phyloP scores from a whole-genome alignment of 2,113 vertebrate species.

The Candoia aspera region DNA sequence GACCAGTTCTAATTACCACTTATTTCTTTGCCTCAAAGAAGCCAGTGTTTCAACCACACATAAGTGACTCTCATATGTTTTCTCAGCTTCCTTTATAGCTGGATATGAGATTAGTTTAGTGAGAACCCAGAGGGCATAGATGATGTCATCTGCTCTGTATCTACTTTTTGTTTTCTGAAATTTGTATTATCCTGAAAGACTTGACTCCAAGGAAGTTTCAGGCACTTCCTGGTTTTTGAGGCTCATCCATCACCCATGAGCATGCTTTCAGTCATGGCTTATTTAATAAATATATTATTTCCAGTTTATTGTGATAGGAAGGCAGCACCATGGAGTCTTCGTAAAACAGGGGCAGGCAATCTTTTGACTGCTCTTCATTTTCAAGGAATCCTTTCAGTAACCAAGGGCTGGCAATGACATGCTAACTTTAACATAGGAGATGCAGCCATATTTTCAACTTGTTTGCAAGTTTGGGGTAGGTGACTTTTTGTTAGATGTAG shows the following conservation, averaged over 20 bases:
- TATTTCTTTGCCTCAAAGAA: slow-evolving; percentile 53
- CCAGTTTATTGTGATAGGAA: background rate
- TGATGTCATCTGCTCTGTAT: slow-evolving; percentile 42
- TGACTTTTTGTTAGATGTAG: too few species aligned
- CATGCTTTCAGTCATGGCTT: background rate
- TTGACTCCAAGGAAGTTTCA: background rate
- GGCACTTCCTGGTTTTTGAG: background rate
- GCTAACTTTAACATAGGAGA: too few species aligned
- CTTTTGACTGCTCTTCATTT: too few species aligned
- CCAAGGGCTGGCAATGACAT: too few species aligned
- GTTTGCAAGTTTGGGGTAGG: too few species aligned
- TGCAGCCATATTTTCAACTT: too few species aligned
- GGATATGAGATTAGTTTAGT: slow-evolving; percentile 42
- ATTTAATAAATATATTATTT: accelerated
- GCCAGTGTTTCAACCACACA: slow-evolving; percentile 41
- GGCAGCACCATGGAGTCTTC: background rate
- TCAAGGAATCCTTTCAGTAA: too few species aligned
- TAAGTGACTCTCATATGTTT: background rate
- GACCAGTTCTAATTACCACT: slow-evolving; percentile 47
- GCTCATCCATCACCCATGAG: background rate
- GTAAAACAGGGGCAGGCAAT: too few species aligned
- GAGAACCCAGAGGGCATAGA: slow-evolving; percentile 35
- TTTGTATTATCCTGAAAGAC: background rate
- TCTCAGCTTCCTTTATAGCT: slow-evolving; percentile 30
- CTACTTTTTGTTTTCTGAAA: slow-evolving; percentile 31